Evolutionary conservation across 2,888 invertebrate species (phyloP).

Genomic region (Harpalus rubripes): DNA sequence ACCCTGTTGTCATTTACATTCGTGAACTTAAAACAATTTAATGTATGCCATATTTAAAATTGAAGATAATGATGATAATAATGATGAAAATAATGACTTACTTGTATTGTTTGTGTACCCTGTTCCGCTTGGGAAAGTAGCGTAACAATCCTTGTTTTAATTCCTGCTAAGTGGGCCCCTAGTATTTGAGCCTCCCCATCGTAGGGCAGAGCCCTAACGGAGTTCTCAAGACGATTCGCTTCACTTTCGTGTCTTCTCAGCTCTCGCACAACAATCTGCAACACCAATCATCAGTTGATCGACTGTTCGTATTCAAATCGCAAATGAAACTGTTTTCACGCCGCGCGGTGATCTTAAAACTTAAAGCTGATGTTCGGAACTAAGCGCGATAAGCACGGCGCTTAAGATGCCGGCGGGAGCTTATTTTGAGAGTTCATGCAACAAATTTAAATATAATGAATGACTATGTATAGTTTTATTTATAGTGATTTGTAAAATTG

Average conservation of each 20-base stretch:
- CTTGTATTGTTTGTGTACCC: slow-evolving; percentile 80
- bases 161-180: slow-evolving; percentile 79
- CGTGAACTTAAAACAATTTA: slow-evolving; percentile 40
- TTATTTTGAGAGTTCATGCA: slow-evolving; percentile 45
- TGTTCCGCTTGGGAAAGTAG: slow-evolving; percentile 85
- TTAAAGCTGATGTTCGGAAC: not conserved
- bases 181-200: slow-evolving; percentile 83
- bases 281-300: slow-evolving; percentile 45
- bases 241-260: slow-evolving; percentile 85
- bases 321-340: slow-evolving; percentile 5
- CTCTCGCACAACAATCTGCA: slow-evolving; percentile 85
- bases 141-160: slow-evolving; percentile 83
- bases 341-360: slow-evolving; percentile 12
- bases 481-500: slow-evolving; percentile 71
- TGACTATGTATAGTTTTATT: slow-evolving; percentile 69
- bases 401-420: slow-evolving; percentile 25
- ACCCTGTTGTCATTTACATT: slow-evolving; percentile 68
- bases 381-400: not conserved
- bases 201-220: slow-evolving; percentile 82
- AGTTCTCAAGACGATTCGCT: slow-evolving; percentile 82
- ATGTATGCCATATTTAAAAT: not conserved
- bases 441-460: slow-evolving; percentile 60
- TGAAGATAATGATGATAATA: slow-evolving; percentile 50
- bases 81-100: slow-evolving; percentile 70
- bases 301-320: slow-evolving; percentile 22